These are phyloP conservation scores for Psettodes erumei DNA, from an alignment of 2,113 vertebrate genomes.

Conservation along the genomic window DNA sequence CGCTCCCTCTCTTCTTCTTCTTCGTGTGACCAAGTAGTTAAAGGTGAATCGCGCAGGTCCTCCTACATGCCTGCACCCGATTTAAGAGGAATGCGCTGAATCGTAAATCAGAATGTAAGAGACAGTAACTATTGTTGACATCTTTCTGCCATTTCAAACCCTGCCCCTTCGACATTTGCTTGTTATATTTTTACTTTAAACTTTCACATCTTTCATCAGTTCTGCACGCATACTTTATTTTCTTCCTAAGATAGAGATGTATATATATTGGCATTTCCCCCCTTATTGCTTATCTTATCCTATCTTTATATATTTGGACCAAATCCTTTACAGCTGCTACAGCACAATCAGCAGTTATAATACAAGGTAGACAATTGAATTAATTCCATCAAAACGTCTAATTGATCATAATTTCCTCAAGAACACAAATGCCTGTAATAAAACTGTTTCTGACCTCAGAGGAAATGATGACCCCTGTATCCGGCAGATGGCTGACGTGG, in stretches of 20 bases:
- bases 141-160: background rate
- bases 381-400: background rate
- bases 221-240: background rate
- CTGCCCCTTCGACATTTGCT: too few species aligned
- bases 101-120: background rate
- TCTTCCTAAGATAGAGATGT: background rate
- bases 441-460: slow-evolving; percentile 59
- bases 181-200: background rate
- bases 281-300: background rate
- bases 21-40: slow-evolving; percentile 16
- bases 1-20: background rate
- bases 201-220: background rate
- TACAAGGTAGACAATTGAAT: background rate
- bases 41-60: slow-evolving; percentile 25
- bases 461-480: slow-evolving; percentile 9
- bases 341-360: background rate
- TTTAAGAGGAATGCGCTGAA: slow-evolving; percentile 24
- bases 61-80: background rate
- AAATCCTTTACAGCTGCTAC: background rate
- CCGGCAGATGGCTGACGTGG: slow-evolving; percentile 33
- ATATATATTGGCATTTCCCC: too few species aligned
- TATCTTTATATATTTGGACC: background rate
- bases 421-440: background rate
- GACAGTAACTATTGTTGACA: background rate
- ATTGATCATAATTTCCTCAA: background rate